phyloP scores from a whole-genome alignment of 2,113 vertebrate species.

The Aix galericulata region DNA sequence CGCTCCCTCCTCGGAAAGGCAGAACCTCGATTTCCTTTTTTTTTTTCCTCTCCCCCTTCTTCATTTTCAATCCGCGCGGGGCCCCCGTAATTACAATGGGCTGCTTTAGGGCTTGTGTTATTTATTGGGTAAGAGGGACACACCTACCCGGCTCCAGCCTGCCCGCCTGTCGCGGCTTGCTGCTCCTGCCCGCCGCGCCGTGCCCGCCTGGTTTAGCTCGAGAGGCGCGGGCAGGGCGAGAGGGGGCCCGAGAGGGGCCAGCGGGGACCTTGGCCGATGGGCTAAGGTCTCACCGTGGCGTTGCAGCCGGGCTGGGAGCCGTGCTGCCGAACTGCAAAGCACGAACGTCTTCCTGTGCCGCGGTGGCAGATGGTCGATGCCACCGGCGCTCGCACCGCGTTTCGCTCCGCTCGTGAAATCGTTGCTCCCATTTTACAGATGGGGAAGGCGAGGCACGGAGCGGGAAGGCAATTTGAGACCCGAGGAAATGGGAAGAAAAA shows the following conservation, averaged over 20 bases:
- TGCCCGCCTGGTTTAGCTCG: background rate
- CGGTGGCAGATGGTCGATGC: rapidly evolving
- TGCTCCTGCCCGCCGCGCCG: background rate
- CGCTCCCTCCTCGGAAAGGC: conserved; percentile 47
- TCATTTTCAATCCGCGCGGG: conserved; percentile 51
- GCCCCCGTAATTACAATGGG: conserved; percentile 63
- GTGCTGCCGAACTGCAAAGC: background rate
- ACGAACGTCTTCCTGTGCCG: rapidly evolving
- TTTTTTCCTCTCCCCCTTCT: conserved; percentile 7
- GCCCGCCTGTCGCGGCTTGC: background rate
- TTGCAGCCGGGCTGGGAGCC: background rate
- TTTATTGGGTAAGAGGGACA: conserved; percentile 65
- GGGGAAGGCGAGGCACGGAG: background rate
- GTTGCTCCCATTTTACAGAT: background rate
- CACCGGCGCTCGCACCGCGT: background rate
- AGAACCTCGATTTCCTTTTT: conserved; percentile 58
- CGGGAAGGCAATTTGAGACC: background rate
- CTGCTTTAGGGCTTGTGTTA: conserved; percentile 62
- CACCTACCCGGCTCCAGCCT: conserved; percentile 29
- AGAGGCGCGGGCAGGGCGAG: background rate
- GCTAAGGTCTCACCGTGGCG: too few relatives aligned
- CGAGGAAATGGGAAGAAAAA: background rate
- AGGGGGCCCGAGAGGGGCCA: background rate
- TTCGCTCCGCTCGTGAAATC: background rate
- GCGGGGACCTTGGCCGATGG: background rate